Conservation (phyloP, 2,888 invertebrate species). For the Drosophila subsilvestris region DNA sequence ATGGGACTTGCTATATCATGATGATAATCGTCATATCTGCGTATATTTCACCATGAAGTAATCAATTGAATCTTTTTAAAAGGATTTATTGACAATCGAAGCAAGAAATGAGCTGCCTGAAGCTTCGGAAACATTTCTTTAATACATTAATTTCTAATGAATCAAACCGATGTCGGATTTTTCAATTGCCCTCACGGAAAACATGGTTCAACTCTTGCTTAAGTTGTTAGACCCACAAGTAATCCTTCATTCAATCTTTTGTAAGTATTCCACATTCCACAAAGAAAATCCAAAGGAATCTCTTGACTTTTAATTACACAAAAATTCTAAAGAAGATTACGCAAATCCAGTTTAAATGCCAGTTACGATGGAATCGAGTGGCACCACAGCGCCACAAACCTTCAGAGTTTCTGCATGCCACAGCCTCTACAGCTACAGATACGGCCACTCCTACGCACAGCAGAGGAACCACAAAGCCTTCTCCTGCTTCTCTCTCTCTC, state of each 20-base stretch:
- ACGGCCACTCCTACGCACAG: neutral
- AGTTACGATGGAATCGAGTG: slow-evolving; percentile 6
- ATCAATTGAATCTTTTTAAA: neutral
- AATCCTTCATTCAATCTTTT: neutral
- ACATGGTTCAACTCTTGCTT: too few species aligned
- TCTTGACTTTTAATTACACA: slow-evolving; percentile 21
- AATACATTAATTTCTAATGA: too few species aligned
- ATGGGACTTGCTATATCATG: neutral
- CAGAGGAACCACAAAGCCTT: slow-evolving; percentile 23
- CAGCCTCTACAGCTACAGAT: slow-evolving; percentile 14
- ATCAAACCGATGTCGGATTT: too few species aligned
- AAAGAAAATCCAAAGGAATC: slow-evolving; percentile 15
- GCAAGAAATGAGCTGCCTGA: too few species aligned
- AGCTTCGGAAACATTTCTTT: too few species aligned
- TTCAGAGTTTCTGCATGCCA: slow-evolving; percentile 23
- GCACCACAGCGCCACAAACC: slow-evolving; percentile 12
- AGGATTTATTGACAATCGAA: neutral
- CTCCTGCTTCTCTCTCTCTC: neutral
- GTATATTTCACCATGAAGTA: neutral
- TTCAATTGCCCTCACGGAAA: too few species aligned
- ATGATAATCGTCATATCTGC: neutral
- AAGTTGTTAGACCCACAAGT: too few species aligned
- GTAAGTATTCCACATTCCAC: slow-evolving; percentile 6
- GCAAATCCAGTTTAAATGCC: slow-evolving; percentile 43
- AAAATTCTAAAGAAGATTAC: slow-evolving; percentile 34